Evolutionary conservation across 2,888 invertebrate species (phyloP).

Genomic region (Imbricaverruca yamaguchii): DNA sequence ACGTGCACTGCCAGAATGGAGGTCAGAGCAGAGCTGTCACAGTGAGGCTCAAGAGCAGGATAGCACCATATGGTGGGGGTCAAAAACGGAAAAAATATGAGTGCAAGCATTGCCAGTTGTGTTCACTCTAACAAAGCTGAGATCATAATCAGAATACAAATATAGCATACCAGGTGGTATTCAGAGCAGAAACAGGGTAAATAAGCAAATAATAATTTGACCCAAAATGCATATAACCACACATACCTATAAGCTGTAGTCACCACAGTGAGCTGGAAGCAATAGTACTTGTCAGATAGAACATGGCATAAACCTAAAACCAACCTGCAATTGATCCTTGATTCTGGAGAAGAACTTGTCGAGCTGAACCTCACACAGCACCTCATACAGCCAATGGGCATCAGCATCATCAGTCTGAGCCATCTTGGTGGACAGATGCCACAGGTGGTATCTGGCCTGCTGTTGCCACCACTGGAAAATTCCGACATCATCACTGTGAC

Average conservation of each 20-base stretch:
- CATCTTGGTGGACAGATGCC: too few relatives aligned
- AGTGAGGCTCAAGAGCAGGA: background rate
- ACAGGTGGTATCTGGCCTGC: too few relatives aligned
- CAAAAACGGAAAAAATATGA: background rate
- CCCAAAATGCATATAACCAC: background rate
- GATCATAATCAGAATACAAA: background rate
- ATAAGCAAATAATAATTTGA: background rate
- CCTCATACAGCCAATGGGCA: conserved; percentile 71
- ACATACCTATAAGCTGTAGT: background rate
- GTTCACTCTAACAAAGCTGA: background rate
- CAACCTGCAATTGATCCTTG: conserved; percentile 81
- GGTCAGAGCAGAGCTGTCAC: background rate
- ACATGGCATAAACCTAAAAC: background rate
- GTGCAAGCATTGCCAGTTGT: background rate
- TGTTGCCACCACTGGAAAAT: too few relatives aligned
- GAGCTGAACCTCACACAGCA: conserved; percentile 81
- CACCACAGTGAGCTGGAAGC: background rate
- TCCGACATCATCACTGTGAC: too few relatives aligned
- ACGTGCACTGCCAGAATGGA: background rate
- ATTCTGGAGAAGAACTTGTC: conserved; percentile 83
- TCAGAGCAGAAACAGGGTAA: background rate
- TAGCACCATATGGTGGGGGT: background rate
- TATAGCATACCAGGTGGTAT: background rate
- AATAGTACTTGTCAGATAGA: background rate
- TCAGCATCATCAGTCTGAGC: too few relatives aligned